Evolutionary conservation across 2,797 vertebrate species (phyloP).

Genomic region (Malurus splendens): DNA sequence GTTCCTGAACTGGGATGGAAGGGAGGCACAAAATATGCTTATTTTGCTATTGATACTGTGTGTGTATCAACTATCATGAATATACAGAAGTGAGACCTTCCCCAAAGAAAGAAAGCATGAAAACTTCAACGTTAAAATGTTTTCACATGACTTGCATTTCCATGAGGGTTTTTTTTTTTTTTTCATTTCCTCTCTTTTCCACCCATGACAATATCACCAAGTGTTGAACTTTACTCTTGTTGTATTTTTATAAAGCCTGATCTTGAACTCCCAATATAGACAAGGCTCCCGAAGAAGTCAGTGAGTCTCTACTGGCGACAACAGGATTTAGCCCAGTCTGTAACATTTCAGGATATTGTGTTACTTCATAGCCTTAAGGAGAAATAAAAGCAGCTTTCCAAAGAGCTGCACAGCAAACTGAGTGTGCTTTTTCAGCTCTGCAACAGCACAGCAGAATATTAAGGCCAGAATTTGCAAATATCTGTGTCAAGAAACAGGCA

Average conservation of each 20-base stretch:
- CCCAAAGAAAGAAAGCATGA: background rate
- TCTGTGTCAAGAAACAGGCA: background rate
- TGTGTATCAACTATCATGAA: background rate
- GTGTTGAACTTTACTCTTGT: constrained; percentile 23
- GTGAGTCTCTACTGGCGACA: background rate
- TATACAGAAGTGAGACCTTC: constrained; percentile 21
- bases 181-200: constrained; percentile 41
- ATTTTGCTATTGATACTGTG: background rate
- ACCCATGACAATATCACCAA: constrained; percentile 14
- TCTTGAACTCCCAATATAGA: background rate
- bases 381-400: constrained; percentile 46
- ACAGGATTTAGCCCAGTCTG: constrained; percentile 45
- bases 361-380: constrained; percentile 57
- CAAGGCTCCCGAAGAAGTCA: background rate
- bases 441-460: constrained; percentile 2
- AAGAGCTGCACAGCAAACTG: background rate
- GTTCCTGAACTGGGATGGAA: background rate
- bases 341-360: constrained; percentile 53
- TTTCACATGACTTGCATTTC: constrained; percentile 13
- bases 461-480: constrained; percentile 5
- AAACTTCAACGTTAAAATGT: background rate
- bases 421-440: constrained; percentile 4
- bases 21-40: background rate
- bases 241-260: constrained; percentile 22
- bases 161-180: background rate